Evolutionary conservation across 2,113 vertebrate genomes (phyloP).

Genomic region (Boulengerochromis microlepis): DNA sequence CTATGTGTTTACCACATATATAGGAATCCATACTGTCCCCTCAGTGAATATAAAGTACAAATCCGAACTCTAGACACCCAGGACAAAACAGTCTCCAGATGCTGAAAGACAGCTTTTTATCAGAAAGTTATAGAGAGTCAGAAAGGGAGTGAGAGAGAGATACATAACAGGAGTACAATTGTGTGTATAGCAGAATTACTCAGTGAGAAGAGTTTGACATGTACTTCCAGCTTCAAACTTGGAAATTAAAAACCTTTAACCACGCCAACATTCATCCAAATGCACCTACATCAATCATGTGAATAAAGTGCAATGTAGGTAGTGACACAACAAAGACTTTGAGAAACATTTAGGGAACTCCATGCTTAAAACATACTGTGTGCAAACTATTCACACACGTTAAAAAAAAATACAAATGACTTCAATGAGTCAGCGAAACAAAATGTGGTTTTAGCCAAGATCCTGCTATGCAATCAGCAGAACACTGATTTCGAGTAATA

Average conservation of each 20-base stretch:
- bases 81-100: constrained; percentile 22
- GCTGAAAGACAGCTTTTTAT: constrained; percentile 31
- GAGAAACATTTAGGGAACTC: background rate
- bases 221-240: background rate
- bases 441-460: background rate
- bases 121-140: constrained; percentile 14
- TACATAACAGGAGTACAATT: background rate
- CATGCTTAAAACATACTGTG: background rate
- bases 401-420: background rate
- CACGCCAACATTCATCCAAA: background rate
- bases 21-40: constrained; percentile 35
- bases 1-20: constrained; percentile 33
- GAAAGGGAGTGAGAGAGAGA: background rate
- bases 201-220: background rate
- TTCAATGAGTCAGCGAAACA: background rate
- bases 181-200: background rate
- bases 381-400: background rate
- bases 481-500: constrained; percentile 1
- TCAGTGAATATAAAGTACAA: constrained; percentile 28
- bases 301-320: background rate
- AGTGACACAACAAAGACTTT: background rate
- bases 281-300: background rate
- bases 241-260: background rate
- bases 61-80: constrained; percentile 8
- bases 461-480: background rate